Base-by-base conservation (phyloP, 2,797 vertebrate genomes). In the Xiphorhynchus erythropygius region DNA sequence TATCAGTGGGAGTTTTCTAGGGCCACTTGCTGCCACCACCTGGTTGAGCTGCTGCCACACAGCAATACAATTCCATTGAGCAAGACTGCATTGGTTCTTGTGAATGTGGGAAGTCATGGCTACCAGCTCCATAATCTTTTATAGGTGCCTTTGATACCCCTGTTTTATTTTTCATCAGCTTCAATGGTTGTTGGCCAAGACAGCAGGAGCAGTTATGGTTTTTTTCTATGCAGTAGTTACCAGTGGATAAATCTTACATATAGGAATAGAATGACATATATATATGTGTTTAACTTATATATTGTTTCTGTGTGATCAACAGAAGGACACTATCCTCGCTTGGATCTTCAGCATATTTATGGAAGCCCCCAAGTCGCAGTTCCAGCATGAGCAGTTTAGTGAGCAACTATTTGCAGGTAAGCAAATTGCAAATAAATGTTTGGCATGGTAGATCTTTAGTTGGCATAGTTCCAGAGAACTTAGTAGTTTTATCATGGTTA, bases 381-480 rank as follows among this genome's bases (percentile, higher is more conserved):
- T 99, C 99, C 93, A 99, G 99, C 96, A 98, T 99, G 94, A 99
- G 98, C 97, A 99, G 99, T 90, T 96, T 99, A 97, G 98, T 98
- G 89, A 99, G 99, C 98, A 98, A 94, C 89, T 99, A 98, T 96
- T 98, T 99, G 85, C 99, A 99, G 98, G 99, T 99, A 98, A 97
- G 64, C 55, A 75, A 60, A 59, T 37, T 37, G 25, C 30, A 87
- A 60, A 59, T 56, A 63, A 71, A 41, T 75, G 16, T 62, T 93
- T 90, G 56, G 22, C 17, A 3, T 24, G 2, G 13, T 37, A 86
- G 28, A 39, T 69, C 30, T 84, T 82, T 79, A 35, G 32, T 30
- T 87, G 47, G 10, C 27, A 27, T 62, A 42, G 52, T 76, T 90
- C 16, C 7, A 4, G 35, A 78, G 9, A 62, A 33, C 9, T 64